phyloP scores from a whole-genome alignment of 2,888 invertebrate genomes.

The Microctonus hyperodae region DNA sequence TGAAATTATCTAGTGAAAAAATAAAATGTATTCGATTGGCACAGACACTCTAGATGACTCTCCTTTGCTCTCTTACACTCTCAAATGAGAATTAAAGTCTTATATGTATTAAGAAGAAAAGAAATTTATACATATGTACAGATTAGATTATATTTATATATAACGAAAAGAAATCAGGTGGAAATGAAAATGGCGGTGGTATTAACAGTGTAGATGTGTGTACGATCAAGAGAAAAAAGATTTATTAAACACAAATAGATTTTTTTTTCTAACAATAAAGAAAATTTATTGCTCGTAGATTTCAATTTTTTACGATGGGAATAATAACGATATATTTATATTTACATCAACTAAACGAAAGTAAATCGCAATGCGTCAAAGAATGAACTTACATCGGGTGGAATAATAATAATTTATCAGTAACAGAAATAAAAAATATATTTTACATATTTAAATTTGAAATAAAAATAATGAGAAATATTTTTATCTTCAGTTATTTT shows the following conservation, averaged over 20 bases:
- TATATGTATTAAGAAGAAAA: slow-evolving; percentile 17
- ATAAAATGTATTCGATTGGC: slow-evolving; percentile 39
- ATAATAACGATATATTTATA: too few species aligned
- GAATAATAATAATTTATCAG: too few species aligned
- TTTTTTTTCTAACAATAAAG: slow-evolving; percentile 58
- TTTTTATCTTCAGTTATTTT: too few species aligned
- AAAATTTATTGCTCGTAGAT: slow-evolving; percentile 59
- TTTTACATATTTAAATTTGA: too few species aligned
- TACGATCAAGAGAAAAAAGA: slow-evolving; percentile 34
- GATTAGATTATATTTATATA: not conserved
- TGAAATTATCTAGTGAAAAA: slow-evolving; percentile 57
- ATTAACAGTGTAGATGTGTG: slow-evolving; percentile 38
- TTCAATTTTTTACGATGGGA: too few species aligned
- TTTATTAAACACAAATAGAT: slow-evolving; percentile 31
- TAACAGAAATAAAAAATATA: too few species aligned
- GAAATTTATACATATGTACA: slow-evolving; percentile 18
- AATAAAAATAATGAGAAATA: too few species aligned
- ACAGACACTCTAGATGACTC: not conserved
- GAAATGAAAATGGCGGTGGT: slow-evolving; percentile 36
- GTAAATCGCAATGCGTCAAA: too few species aligned
- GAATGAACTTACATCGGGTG: too few species aligned
- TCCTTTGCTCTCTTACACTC: not conserved
- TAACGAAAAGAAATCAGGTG: slow-evolving; percentile 29
- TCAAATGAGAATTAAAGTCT: slow-evolving; percentile 31
- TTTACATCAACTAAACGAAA: too few species aligned